phyloP scores from a whole-genome alignment of 2,888 invertebrate genomes.

The Troides aeacus region DNA sequence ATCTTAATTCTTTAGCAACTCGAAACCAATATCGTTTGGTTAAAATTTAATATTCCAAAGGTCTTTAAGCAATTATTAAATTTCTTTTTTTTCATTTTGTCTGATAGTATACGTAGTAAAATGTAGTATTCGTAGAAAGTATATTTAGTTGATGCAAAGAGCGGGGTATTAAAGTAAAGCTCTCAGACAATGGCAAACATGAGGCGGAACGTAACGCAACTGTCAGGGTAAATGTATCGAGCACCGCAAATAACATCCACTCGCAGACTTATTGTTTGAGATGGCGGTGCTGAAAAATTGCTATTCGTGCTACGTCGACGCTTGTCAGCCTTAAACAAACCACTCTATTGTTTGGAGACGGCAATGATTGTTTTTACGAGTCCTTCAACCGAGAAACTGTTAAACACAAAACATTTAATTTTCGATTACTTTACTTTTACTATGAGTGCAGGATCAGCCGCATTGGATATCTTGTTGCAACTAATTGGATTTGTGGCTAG shows the following conservation, averaged over 20 bases:
- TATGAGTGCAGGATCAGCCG: conserved; percentile 48
- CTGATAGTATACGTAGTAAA: conserved; percentile 33
- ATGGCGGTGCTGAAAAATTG: conserved; percentile 63
- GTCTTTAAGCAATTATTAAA: background rate
- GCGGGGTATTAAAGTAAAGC: conserved; percentile 60
- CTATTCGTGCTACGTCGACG: conserved; percentile 41
- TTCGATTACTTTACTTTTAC: conserved; percentile 51
- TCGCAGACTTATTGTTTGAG: conserved; percentile 67
- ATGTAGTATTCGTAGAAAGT: conserved; percentile 55
- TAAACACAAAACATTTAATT: conserved; percentile 37
- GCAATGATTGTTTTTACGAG: conserved; percentile 10
- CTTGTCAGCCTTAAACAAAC: conserved; percentile 26
- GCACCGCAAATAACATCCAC: conserved; percentile 54
- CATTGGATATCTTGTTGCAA: conserved; percentile 60
- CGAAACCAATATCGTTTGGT: conserved; percentile 24
- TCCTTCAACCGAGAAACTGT: background rate
- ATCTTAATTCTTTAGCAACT: conserved; percentile 56
- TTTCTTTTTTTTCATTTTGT: conserved; percentile 11
- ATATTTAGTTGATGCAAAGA: conserved; percentile 56
- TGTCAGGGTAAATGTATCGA: conserved; percentile 67
- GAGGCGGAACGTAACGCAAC: conserved; percentile 55
- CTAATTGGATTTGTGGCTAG: conserved; percentile 68
- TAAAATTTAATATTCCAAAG: conserved; percentile 17
- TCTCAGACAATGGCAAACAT: conserved; percentile 71
- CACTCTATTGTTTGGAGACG: conserved; percentile 25